Evolutionary conservation across 2,888 invertebrate genomes (phyloP), one percentile per base, ranked within the genome.

Genomic region (Cremastinae sp.): DNA sequence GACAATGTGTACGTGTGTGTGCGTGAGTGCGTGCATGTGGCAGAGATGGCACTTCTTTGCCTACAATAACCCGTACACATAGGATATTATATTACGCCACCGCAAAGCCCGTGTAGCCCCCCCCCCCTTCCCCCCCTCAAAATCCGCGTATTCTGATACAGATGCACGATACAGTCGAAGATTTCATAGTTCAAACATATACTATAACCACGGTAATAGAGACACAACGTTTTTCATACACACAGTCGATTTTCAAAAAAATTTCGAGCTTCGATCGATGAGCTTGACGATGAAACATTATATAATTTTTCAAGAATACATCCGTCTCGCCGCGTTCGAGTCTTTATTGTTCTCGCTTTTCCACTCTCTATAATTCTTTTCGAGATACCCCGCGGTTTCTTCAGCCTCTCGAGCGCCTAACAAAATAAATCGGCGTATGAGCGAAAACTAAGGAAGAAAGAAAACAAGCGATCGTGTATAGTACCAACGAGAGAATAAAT

Each of bases 21-120:
- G 84, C 84, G 84, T 84, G 83, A 80, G 81, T 69, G 79, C 84
- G 84, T 86, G 84, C 84, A 85, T 84, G 83, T 80, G 81, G 78
- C 74, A 82, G 81, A 82, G 84, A 84, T 79, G 79, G 80, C 78
- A 61, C 69, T 49, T 70, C 77, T 80, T 74, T 69, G 68, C 66
- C 68, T 71, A 70, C 79, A 78, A 81, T 79, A 80, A 78, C 79
- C 59, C 73, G 73, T 61, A 72, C 79, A 66, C 72, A 49, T 20
- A 62, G 53, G 49, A 43, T 74, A 70, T 70, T 71, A 68, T 58
- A 68, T 68, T 68, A 58, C 45, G 45, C 47, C 43, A 47, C 28
- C 43, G 58, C 68, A 41, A 59, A 59, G 59, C 41, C 49, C 49
- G 54, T 54, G 28, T 41, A 45, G 28, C 28, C 28, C 28, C 28